Base-by-base conservation (phyloP, 2,888 invertebrate species). In the Thumatha senex region DNA sequence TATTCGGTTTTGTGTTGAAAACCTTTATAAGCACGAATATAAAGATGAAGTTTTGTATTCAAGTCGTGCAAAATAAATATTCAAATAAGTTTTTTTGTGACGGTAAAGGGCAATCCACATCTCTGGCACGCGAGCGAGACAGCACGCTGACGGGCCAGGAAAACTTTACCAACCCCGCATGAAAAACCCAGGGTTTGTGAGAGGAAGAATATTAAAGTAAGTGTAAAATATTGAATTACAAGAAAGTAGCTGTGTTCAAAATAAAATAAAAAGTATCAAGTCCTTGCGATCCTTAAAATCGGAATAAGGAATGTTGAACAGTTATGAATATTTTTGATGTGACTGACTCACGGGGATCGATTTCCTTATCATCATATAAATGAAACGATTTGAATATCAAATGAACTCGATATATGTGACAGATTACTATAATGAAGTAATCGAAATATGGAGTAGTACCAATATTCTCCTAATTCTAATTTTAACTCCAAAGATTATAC, bases 381-480 rank as follows among this genome's bases (percentile, higher is more conserved):
- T 41, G 44, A 48, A 40, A 44, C 48, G 61, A 67, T 72, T 70
- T 70, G 70, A 72, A 69, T 70, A 63, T 51, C 44, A 62, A 70
- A 72, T 69, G 67, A 64, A 64, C 68, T 65, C 41, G 40, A 39
- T 54, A 51, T 63, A 50, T 55, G 40, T 30, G 40, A 33, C 18
- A 24, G 18, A 24, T 2, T 24, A 24, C 5, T 24, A 24, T 24
- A 24, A 24, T 24, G 18, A 24, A 24, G 5, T 24, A 2, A 4
- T 2, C 18, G 2, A 24, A 24, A 24, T 24, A 24, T 24, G 18
- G 18, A 24, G 18, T 5, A 24, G 18, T 24, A 24, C 3, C 18
- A 4, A 24, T 2, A 24, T n/a, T n/a, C n/a, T n/a, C n/a, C n/a
- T n/a, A n/a, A n/a, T n/a, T n/a, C n/a, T n/a, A n/a, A n/a, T n/a